Evolutionary conservation across 2,113 vertebrate genomes (phyloP).

Genomic region (Notarius quadriscutis): DNA sequence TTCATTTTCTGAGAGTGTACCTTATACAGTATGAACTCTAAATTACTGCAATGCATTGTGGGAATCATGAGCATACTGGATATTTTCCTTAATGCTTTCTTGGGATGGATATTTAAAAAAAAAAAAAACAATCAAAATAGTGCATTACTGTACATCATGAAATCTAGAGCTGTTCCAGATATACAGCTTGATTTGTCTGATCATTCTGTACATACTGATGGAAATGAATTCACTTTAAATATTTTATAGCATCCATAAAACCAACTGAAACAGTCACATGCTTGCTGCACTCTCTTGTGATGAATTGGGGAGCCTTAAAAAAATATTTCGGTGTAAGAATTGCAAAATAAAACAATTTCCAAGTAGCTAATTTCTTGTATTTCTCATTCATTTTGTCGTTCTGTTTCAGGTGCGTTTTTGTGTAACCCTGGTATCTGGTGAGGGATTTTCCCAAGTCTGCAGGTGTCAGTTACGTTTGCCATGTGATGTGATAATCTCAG

Average conservation of each 20-base stretch:
- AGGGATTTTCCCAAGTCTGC: constrained; percentile 25
- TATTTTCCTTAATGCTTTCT: background rate
- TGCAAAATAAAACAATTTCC: background rate
- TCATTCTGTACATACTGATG: background rate
- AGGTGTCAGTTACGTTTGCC: constrained; percentile 41
- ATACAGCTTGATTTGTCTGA: background rate
- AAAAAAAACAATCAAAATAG: background rate
- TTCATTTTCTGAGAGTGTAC: too few relatives aligned
- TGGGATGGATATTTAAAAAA: background rate
- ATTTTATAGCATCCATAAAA: background rate
- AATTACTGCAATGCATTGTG: background rate
- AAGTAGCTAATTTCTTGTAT: background rate
- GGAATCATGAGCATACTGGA: background rate
- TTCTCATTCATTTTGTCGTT: background rate
- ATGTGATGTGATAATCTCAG: constrained; percentile 46
- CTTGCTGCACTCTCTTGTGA: background rate
- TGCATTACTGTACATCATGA: background rate
- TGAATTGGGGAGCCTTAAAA: background rate
- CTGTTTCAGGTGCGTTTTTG: background rate
- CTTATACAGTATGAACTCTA: background rate
- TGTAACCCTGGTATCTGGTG: background rate
- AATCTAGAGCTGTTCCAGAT: background rate
- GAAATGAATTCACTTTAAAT: background rate
- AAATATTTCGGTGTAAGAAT: background rate
- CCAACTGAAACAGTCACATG: background rate